phyloP scores from a whole-genome alignment of 2,888 invertebrate genomes.

The Caradrina kadenii region DNA sequence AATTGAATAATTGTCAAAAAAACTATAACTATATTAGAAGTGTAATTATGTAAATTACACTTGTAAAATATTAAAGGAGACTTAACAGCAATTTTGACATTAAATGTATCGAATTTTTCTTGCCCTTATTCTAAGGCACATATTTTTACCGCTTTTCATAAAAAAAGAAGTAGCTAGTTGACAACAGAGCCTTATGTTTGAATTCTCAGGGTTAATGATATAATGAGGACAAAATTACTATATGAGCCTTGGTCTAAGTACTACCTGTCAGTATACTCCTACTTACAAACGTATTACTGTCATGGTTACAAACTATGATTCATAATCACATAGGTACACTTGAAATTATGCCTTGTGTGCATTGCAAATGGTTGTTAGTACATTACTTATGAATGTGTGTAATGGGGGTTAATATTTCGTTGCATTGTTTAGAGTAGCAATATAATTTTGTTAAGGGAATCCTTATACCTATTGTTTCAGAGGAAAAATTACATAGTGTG shows the following conservation, averaged over 20 bases:
- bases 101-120: too few species aligned
- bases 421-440: neutral
- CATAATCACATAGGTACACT: constrained; percentile 27
- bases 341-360: constrained; percentile 32
- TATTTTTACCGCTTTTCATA: too few species aligned
- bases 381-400: constrained; percentile 2
- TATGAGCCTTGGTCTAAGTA: constrained; percentile 44
- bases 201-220: neutral
- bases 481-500: too few species aligned
- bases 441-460: too few species aligned
- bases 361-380: constrained; percentile 14
- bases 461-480: too few species aligned
- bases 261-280: constrained; percentile 3
- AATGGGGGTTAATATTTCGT: constrained; percentile 1
- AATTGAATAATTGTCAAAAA: neutral
- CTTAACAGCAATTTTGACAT: too few species aligned
- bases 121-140: too few species aligned
- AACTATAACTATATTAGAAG: too few species aligned
- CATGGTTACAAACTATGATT: constrained; percentile 29
- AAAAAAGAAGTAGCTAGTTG: too few species aligned
- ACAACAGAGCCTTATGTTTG: too few species aligned
- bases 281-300: constrained; percentile 8
- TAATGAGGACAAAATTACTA: constrained; percentile 34
- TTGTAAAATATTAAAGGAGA: too few species aligned
- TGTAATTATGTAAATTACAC: too few species aligned